Evolutionary conservation across 2,888 invertebrate species (phyloP).

Genomic region (Argynnis bischoffii): DNA sequence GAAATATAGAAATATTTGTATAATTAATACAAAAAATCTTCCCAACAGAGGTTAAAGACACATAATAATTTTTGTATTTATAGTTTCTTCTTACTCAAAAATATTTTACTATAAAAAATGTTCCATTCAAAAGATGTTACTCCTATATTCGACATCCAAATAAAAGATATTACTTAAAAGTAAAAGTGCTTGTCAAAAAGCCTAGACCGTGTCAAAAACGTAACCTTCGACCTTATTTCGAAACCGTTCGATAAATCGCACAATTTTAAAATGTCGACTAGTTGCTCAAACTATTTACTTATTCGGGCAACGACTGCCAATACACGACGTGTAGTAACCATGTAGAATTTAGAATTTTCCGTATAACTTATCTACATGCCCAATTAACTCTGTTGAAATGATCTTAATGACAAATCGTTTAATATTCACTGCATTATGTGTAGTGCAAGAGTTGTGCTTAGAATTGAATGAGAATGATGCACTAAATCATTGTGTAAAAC

Average conservation of each 20-base stretch:
- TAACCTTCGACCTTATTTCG: conserved; percentile 41
- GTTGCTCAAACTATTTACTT: conserved; percentile 51
- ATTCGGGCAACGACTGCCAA: conserved; percentile 51
- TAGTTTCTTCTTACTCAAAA: too few relatives aligned
- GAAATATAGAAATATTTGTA: too few relatives aligned
- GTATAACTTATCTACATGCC: conserved; percentile 34
- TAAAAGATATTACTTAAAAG: too few relatives aligned
- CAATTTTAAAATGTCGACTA: conserved; percentile 43
- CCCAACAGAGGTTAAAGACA: too few relatives aligned
- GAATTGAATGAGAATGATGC: too few relatives aligned
- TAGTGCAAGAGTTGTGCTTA: not conserved
- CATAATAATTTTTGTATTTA: too few relatives aligned
- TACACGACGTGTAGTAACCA: conserved; percentile 38
- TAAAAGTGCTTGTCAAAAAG: conserved; percentile 5
- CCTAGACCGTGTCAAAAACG: not conserved
- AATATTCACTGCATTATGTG: conserved; percentile 14
- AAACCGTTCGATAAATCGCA: conserved; percentile 53
- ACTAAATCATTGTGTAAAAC: too few relatives aligned
- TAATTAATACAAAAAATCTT: too few relatives aligned
- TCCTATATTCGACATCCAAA: too few relatives aligned
- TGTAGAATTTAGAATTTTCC: conserved; percentile 39
- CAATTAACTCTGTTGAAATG: conserved; percentile 37
- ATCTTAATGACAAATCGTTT: conserved; percentile 31
- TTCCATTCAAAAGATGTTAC: too few relatives aligned
- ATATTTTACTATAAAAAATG: too few relatives aligned